A percentile compares a stretch with the other conserved stretches of the same genome.
phyloP scores from a whole-genome alignment of 1,140 invertebrate species.

The Caenorhabditis inopinata region DNA sequence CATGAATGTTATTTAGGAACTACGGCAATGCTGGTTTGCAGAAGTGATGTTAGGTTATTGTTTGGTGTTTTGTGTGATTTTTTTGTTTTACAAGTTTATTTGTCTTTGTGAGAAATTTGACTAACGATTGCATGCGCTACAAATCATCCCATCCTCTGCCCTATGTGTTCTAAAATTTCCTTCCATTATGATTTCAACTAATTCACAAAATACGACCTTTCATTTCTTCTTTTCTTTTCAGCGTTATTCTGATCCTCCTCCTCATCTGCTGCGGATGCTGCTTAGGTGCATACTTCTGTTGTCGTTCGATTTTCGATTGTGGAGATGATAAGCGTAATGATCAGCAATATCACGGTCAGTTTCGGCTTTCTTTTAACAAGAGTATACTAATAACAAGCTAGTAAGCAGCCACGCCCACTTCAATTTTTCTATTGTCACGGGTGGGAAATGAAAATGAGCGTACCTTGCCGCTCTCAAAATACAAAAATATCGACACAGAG shows the following conservation, averaged over 20 bases:
- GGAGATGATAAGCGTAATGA: background rate
- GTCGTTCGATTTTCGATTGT: constrained; percentile 22
- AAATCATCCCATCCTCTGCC: too few relatives aligned
- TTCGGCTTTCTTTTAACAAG: background rate
- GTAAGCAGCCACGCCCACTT: too few relatives aligned
- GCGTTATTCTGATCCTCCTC: background rate
- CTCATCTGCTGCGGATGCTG: constrained; percentile 8
- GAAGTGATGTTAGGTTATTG: background rate
- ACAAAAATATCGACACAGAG: too few relatives aligned
- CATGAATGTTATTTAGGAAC: constrained; percentile 4
- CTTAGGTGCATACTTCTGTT: constrained; percentile 4
- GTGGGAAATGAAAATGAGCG: too few relatives aligned
- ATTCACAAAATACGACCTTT: too few relatives aligned
- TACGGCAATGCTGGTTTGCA: constrained; percentile 22
- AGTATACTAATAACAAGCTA: too few relatives aligned
- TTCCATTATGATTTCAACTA: too few relatives aligned
- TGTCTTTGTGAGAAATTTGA: too few relatives aligned
- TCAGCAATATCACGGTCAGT: constrained; percentile 13
- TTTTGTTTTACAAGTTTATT: background rate
- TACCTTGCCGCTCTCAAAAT: too few relatives aligned
- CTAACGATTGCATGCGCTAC: too few relatives aligned
- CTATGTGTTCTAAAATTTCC: too few relatives aligned
- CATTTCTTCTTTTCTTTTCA: background rate
- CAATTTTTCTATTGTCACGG: too few relatives aligned
- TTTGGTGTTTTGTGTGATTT: background rate